A percentile compares a stretch with the other conserved stretches of the same genome.
These are phyloP conservation scores for Coptodon bakossiorum DNA, from an alignment of 2,113 vertebrate genomes.

Conservation along the genomic window DNA sequence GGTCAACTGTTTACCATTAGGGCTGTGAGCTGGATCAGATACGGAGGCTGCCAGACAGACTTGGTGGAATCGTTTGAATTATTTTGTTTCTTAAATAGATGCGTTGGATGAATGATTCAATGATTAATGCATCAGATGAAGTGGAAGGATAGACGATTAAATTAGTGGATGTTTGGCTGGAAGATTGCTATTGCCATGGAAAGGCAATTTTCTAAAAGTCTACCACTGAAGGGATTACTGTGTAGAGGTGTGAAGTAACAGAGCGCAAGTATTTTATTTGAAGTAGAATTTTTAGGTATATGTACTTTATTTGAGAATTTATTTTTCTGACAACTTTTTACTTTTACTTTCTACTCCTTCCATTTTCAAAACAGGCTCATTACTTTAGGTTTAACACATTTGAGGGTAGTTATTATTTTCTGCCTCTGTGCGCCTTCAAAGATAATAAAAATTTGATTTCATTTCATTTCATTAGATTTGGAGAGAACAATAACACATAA, in stretches of 20 bases:
- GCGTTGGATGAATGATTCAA: not conserved
- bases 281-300: not conserved
- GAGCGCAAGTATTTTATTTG: fast-evolving
- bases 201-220: not conserved
- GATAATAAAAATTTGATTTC: not conserved
- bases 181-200: not conserved
- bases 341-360: not conserved
- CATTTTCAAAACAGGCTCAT: not conserved
- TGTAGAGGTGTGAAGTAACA: not conserved
- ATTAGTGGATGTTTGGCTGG: not conserved
- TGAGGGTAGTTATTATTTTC: not conserved
- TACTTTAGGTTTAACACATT: not conserved
- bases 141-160: not conserved
- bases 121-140: not conserved
- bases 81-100: not conserved
- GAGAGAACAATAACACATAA: not conserved
- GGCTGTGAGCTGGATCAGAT: not conserved
- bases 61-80: not conserved
- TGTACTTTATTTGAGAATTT: not conserved
- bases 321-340: not conserved
- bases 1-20: not conserved
- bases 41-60: not conserved
- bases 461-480: not conserved
- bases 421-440: not conserved
- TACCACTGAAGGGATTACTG: not conserved